Percentiles rank a stretch among this genome's conserved stretches.
Conservation (phyloP, 1,140 invertebrate species). For the Latrodectus geometricus region DNA sequence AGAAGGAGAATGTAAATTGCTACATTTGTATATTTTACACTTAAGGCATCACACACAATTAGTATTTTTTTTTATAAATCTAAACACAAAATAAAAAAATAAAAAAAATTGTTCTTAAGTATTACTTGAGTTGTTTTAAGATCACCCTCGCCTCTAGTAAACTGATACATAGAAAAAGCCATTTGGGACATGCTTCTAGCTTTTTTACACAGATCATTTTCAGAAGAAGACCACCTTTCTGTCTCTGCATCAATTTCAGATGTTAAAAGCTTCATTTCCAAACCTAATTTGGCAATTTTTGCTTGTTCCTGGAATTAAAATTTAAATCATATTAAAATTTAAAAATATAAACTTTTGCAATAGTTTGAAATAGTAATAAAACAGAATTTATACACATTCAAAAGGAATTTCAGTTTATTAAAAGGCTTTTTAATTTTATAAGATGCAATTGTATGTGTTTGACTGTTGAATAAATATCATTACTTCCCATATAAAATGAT, state of each 20-base stretch:
- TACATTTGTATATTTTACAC: no score
- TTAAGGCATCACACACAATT: neutral
- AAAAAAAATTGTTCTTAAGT: neutral
- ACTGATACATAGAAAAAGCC: constrained; percentile 98
- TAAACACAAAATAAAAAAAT: no score
- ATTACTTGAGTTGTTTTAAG: constrained; percentile 93
- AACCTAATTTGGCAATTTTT: constrained; percentile 94
- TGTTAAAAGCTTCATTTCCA: constrained; percentile 97
- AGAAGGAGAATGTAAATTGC: no score
- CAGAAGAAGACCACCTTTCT: constrained; percentile 89
- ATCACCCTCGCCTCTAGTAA: constrained; percentile 96
- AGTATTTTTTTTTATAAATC: neutral
- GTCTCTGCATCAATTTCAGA: constrained; percentile 97
- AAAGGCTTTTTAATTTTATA: no score
- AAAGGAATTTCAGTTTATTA: no score
- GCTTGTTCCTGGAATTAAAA: constrained; percentile 91
- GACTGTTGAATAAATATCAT: no score
- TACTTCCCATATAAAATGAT: no score
- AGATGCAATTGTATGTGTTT: no score
- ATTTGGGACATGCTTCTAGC: constrained; percentile 99
- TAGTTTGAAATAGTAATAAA: no score
- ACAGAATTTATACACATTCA: no score
- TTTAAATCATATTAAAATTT: neutral
- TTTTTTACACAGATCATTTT: constrained; percentile 97
- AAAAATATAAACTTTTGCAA: neutral